Evolutionary conservation across 2,888 invertebrate species (phyloP), one percentile per base, ranked within the genome.

Genomic region (Amblyteles armatorius): DNA sequence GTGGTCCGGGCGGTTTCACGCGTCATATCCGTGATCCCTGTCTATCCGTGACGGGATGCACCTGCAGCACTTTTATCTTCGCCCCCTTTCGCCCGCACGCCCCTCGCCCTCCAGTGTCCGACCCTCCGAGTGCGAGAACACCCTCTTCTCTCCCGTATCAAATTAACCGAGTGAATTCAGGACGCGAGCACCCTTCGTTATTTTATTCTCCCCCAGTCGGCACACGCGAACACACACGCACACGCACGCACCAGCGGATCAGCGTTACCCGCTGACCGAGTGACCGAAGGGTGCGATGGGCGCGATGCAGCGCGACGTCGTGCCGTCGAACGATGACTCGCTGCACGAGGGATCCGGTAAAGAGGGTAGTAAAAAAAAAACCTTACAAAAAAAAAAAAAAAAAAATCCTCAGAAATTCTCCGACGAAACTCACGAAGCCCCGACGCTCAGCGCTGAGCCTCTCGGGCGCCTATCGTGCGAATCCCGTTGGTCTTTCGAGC

Each of bases 1-100:
- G 92, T 90, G 92, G 91, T 86, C 88, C 90, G 90, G 90, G 90
- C 88, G 90, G 89, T 90, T 90, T 90, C 90, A 88, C 90, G 89
- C 88, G 89, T 91, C 91, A 92, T 91, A 90, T 90, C 91, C 90
- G 88, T 71, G 50, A 44, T 78, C 69, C 40, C 48, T 79, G 74
- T 77, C 33, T 68, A 19, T 84, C 68, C 71, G 84, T 82, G 79
- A 87, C 86, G 86, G 85, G 79, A 84, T 87, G 86, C 82, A 52
- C 63, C 69, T 44, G 60, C 52, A 63, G 65, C 77, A 63, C 52
- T 55, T 29, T 83, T 55, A 50, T 71, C 22, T 57, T 4, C 44
- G 16, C 13, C 13, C 29, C 44, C 67, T 65, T 3, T 63, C 48
- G 67, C 57, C 57, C 57, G 11, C 57, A 2, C 9, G 4, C 11